Conservation (phyloP, 2,888 invertebrate species). For the Pristionchus maxplancki region DNA sequence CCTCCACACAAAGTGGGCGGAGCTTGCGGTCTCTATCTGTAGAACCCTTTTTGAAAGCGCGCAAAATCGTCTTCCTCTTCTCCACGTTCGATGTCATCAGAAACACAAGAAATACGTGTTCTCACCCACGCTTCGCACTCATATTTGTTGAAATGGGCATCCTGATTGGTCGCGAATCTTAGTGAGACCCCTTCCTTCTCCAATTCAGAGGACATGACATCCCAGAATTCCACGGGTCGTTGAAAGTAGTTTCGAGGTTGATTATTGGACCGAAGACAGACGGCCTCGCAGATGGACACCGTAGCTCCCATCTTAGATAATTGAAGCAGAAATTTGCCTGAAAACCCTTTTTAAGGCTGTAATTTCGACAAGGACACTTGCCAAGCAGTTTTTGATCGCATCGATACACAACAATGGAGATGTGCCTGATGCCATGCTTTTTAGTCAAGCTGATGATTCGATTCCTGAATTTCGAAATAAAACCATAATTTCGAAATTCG, state of each 20-base stretch:
- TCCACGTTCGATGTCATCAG: too few relatives aligned
- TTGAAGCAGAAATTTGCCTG: neutral
- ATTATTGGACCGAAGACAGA: neutral
- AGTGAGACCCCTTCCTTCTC: neutral
- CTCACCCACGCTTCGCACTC: neutral
- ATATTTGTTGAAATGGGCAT: neutral
- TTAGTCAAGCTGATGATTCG: too few relatives aligned
- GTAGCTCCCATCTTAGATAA: neutral
- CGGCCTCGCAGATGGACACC: neutral
- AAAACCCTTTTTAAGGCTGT: too few relatives aligned
- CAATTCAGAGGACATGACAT: neutral
- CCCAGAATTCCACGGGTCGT: neutral
- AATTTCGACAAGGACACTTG: too few relatives aligned
- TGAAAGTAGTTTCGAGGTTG: neutral
- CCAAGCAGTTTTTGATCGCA: too few relatives aligned
- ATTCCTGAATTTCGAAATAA: too few relatives aligned
- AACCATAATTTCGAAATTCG: neutral
- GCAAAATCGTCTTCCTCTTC: too few relatives aligned
- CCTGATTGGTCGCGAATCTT: neutral
- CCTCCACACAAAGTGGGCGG: too few relatives aligned
- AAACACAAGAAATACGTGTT: neutral
- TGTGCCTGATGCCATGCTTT: too few relatives aligned
- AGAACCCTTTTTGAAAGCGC: too few relatives aligned
- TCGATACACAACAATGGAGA: too few relatives aligned
- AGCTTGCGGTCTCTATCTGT: too few relatives aligned